Base-by-base conservation (phyloP, 2,888 invertebrate species). In the Helicoverpa assulta region DNA sequence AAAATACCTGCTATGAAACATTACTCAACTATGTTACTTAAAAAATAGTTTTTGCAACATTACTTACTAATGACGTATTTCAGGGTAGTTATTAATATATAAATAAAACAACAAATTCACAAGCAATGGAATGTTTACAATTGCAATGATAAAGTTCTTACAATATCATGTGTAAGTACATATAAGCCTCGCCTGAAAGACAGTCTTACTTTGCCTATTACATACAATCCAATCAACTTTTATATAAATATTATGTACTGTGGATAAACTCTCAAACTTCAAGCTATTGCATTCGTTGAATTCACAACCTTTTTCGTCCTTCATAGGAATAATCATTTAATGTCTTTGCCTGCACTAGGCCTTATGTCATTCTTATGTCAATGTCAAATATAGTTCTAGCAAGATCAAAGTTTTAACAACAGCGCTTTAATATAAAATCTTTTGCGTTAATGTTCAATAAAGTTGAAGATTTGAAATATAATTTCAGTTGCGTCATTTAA, bases 51-150 rank as follows among this genome's bases (percentile, higher is more conserved):
- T 26, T 26, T 26, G 26, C 26, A 3, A 26, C 2, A 26, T 26
- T 26, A 26, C 26, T 26, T 26, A 26, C 26, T 26, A 26, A 26
- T 26, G 26, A 26, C 26, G 26, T 26, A 26, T 1, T 26, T 61
- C 7, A 7, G 14, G 40, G 56, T 18, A 50, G 6, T 0, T 8
- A 29, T 47, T 57, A 8, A 26, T n/a, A n/a, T n/a, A n/a, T 10
- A 91, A 94, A 93, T 92, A 90, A 94, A 94, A 94, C 90, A 88
- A 81, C 76, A 77, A 54, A 67, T 71, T 91, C 89, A 94, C 92
- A 95, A 95, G 95, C 95, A 93, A 94, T 94, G 95, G 95, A 95
- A 95, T 95, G 95, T 95, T 92, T 95, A 95, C 91, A 92, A 89
- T 93, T 94, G 92, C 92, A 93, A 93, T 92, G 92, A 91, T 89